Base-by-base conservation (phyloP, 2,113 vertebrate genomes). In the Burhinus bistriatus region DNA sequence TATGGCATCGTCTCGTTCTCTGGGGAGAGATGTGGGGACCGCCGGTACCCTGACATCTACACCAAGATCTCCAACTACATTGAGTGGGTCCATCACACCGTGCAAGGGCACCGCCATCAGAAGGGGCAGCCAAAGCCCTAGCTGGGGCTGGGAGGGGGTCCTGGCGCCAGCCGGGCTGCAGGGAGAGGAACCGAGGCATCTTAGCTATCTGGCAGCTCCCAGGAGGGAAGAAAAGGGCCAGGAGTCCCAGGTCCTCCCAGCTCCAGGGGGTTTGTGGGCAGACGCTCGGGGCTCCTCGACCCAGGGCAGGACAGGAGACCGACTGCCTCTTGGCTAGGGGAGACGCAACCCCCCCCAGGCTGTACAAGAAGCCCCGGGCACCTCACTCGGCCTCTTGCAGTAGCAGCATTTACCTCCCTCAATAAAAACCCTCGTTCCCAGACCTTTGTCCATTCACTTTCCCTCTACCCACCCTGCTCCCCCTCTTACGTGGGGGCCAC, bases 1-100 rank as follows among this genome's bases (percentile, higher is more conserved):
- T 96, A 98, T 0, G 98, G 98, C 54, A 93, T 98, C 0, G 95
- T 98, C 16, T 98, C 98, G 0, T 98, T 98, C 97, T 98, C 98
- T 0, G 98, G 98, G 30, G 7, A 94, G 69, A 95, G 96, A 36
- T 98, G 98, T 1, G 98, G 98, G 2, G 93, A 98, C 49, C 98
- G 97, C 27, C 85, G 81, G 29, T 95, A 76, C 52, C 98, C 98
- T 0, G 98, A 98, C 9, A 73, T 98, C 86, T 98, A 98, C 93
- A 98, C 98, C 27, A 97, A 90, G 76, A 77, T 98, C 71, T 97
- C 97, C 29, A 89, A 89, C 36, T 98, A 98, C 38, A 73, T 98
- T 26, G 36, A 25, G 32, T 98, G 98, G 98, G 97, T 98, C 40
- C 78, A 92, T 26, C 8, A 0, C 44, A 26, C 9, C 0, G 44